Evolutionary conservation across 2,888 invertebrate genomes (phyloP).

Genomic region (Erebia palarica): DNA sequence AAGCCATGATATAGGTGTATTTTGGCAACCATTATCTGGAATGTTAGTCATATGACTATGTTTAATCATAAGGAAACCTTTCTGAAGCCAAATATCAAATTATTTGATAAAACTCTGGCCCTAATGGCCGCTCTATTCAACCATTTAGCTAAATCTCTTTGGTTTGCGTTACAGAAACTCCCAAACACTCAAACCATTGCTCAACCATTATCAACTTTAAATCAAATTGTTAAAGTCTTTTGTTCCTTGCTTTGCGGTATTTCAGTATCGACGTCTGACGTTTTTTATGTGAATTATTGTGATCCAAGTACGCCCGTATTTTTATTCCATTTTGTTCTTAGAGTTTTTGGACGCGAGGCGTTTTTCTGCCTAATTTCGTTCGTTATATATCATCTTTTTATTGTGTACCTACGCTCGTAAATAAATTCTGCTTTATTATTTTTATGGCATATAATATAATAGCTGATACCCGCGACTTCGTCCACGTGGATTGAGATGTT

Average conservation of each 20-base stretch:
- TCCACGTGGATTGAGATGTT: too few species aligned
- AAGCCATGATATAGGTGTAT: too few species aligned
- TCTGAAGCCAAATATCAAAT: background rate
- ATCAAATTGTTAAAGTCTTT: slow-evolving; percentile 19
- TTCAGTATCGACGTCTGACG: slow-evolving; percentile 45
- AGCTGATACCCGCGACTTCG: background rate
- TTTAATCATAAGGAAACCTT: background rate
- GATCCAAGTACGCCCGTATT: slow-evolving; percentile 46
- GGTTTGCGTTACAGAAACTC: slow-evolving; percentile 42
- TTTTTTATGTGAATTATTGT: slow-evolving; percentile 52
- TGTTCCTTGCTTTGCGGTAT: slow-evolving; percentile 31
- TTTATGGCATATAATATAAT: background rate
- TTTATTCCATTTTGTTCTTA: slow-evolving; percentile 47
- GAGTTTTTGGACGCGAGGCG: slow-evolving; percentile 44
- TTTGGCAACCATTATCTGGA: too few species aligned
- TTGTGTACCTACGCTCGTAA: slow-evolving; percentile 29
- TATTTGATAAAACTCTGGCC: too few species aligned
- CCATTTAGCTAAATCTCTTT: background rate
- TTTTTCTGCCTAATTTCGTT: slow-evolving; percentile 48
- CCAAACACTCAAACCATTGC: slow-evolving; percentile 36
- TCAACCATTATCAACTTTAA: slow-evolving; percentile 27
- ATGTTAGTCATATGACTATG: background rate
- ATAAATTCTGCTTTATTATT: slow-evolving; percentile 34
- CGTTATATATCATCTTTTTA: slow-evolving; percentile 40
- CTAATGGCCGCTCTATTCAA: background rate